Base-by-base conservation (phyloP, 2,888 invertebrate species). In the Hylaea fasciaria region DNA sequence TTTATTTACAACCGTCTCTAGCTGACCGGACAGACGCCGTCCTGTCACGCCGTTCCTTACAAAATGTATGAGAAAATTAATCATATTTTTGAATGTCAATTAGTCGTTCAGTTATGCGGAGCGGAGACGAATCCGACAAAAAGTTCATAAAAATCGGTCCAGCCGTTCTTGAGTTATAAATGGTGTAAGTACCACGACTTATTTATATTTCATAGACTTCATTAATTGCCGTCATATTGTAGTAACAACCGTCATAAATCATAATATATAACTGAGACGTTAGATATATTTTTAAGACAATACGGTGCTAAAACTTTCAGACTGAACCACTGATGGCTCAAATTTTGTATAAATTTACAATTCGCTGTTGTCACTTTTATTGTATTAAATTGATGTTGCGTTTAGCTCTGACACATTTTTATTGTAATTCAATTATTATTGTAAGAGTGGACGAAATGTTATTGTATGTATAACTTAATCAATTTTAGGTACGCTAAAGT, bases 271-370 rank as follows among this genome's bases (percentile, higher is more conserved):
- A 45, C 28, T n/a, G 45, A 45, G 35, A 7, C 10, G 9, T 48
- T 72, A 75, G 69, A 66, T 76, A 79, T 78, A 80, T 81, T 81
- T 71, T 22, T 69, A 87, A 85, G 81, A 73, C 78, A 78, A 82
- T 80, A 80, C 84, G 90, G 90, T 91, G 90, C 90, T 91, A 90
- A 82, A 80, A 71, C 57, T 67, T 56, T 76, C 81, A 85, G 89
- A 88, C 90, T 89, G 89, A 88, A 79, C 76, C 77, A 71, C 58
- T 74, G 73, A 72, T 83, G 83, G 85, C 86, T 88, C 84, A 85
- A 87, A 83, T 79, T 81, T 80, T 81, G 72, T 77, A 80, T 73
- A 56, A 71, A 77, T 72, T 72, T 72, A 66, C 66, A 66, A 75
- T 68, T 71, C 56, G 63, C 58, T 66, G 65, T 72, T 74, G 65